phyloP scores from a whole-genome alignment of 2,797 vertebrate species.

The Rhodeus uyekii region DNA sequence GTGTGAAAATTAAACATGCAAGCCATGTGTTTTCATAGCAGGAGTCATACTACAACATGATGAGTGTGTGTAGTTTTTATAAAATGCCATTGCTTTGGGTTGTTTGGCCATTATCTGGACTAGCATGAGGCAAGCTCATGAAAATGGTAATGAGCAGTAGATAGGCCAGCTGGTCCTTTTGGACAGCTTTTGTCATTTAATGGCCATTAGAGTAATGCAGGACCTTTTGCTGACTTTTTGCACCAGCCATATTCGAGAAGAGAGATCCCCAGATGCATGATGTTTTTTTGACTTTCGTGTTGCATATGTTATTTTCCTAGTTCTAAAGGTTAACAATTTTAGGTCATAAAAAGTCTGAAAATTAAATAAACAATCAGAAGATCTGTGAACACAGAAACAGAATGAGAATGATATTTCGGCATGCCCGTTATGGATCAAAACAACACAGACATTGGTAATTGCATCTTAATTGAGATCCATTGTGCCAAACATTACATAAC shows the following conservation, averaged over 20 bases:
- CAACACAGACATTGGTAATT: not conserved
- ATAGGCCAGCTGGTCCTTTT: slow-evolving; percentile 42
- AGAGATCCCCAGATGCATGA: slow-evolving; percentile 24
- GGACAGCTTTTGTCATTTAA: slow-evolving; percentile 50
- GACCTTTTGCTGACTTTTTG: slow-evolving; percentile 42
- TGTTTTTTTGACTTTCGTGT: not conserved
- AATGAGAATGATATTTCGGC: not conserved
- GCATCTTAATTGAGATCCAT: too few species aligned
- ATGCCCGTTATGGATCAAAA: not conserved
- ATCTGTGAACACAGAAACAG: not conserved
- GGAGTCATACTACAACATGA: slow-evolving; percentile 28
- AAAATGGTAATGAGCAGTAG: slow-evolving; percentile 40
- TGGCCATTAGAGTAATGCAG: slow-evolving; percentile 49
- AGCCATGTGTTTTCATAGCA: slow-evolving; percentile 38
- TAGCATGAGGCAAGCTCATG: slow-evolving; percentile 39
- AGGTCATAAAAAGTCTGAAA: not conserved
- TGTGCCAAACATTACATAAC: not conserved
- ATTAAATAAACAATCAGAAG: not conserved
- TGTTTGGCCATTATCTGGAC: slow-evolving; percentile 39
- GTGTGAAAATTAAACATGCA: slow-evolving; percentile 12
- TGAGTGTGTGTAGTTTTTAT: slow-evolving; percentile 41
- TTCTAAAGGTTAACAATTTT: slow-evolving; percentile 14
- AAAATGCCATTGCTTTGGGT: slow-evolving; percentile 40
- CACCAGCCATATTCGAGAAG: slow-evolving; percentile 13
- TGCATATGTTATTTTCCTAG: not conserved